Base-by-base conservation (phyloP, 2,888 invertebrate species). In the Amitus sp. region DNA sequence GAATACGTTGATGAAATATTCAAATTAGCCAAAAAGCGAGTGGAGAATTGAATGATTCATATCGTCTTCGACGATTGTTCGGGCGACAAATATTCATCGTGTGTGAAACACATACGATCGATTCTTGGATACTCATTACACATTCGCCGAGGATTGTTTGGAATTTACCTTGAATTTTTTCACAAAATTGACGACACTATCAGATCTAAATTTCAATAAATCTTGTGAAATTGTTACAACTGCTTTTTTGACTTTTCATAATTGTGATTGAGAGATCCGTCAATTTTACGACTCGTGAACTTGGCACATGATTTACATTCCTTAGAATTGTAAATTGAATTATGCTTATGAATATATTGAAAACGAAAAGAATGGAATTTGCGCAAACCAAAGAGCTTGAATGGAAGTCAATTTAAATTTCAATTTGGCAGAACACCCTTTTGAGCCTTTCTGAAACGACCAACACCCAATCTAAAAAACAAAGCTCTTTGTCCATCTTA, bases 1-100 rank as follows among this genome's bases (percentile, higher is more conserved):
- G 72, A 71, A 75, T 74, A 69, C 69, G 69, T 74, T 71, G 67
- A 71, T 73, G 69, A 73, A 73, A 73, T 75, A 74, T 75, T 73
- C 63, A 74, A 73, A 75, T 73, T 67, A 67, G 64, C 59, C 62
- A 47, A 49, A 54, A 56, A 66, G 57, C 54, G 65, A 64, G 49
- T 51, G 56, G 53, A 68, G 56, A 68, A 73, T 73, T 72, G 69
- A 73, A 73, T 73, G 58, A 54, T 62, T 19, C 59, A 50, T 53
- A 64, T 66, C 61, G 61, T 59, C 66, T 53, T 34, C 56, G 51
- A 45, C 60, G 64, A 55, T 64, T 64, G 62, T 66, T 60, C 65
- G 61, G 58, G 50, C 59, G 64, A 62, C 65, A 59, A 66, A 62
- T 55, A 63, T 65, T 65, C 62, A 66, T 66, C 63, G 53, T 49